Conservation (phyloP, 1,140 invertebrate species). For the Neelides sp. region DNA sequence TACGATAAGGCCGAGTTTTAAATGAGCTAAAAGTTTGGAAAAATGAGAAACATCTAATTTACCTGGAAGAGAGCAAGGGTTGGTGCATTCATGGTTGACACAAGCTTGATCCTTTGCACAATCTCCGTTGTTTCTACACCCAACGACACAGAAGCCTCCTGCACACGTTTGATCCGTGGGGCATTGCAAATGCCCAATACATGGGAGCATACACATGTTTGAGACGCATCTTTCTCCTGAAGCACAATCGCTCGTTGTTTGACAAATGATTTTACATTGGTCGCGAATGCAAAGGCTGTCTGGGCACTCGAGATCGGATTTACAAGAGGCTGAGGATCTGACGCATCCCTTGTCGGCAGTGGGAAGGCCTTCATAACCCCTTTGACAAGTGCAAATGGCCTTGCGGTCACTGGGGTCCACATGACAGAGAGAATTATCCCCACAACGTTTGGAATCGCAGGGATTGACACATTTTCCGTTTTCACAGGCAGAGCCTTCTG, state of each 20-base stretch:
- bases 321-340: constrained; percentile 50
- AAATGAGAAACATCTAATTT: no score
- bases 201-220: constrained; percentile 62
- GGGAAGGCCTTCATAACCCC: constrained; percentile 52
- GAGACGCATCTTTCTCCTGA: constrained; percentile 61
- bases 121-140: constrained; percentile 67
- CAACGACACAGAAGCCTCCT: constrained; percentile 52
- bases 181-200: constrained; percentile 66
- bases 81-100: constrained; percentile 66
- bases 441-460: constrained; percentile 56
- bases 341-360: constrained; percentile 54
- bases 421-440: constrained; percentile 60
- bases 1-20: no score
- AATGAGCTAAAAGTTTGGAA: no score
- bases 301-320: constrained; percentile 58
- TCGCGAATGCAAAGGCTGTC: constrained; percentile 63
- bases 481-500: constrained; percentile 55
- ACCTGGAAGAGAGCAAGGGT: no score
- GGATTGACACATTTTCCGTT: constrained; percentile 59
- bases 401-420: constrained; percentile 58
- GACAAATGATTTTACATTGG: constrained; percentile 70
- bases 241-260: constrained; percentile 62
- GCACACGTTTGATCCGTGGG: constrained; percentile 63
- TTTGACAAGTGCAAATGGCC: constrained; percentile 58
- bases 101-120: constrained; percentile 62